Conservation (phyloP, 2,113 vertebrate species). For the Spermophilus dauricus region DNA sequence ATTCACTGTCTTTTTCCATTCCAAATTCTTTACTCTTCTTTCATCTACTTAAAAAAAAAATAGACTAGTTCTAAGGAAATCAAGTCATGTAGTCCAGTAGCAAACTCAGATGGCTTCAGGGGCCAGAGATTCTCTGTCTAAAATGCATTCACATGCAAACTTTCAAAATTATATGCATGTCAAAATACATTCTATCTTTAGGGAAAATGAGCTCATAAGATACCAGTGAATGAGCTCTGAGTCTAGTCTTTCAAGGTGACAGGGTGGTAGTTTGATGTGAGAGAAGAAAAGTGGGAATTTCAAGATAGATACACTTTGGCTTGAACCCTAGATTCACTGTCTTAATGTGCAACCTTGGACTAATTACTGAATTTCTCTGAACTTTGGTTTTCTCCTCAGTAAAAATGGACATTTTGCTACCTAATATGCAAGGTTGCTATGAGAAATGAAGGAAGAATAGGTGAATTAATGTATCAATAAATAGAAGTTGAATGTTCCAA, state of each 20-base stretch:
- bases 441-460: background rate
- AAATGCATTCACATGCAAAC: slow-evolving; percentile 48
- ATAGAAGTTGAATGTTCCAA: background rate
- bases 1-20: background rate
- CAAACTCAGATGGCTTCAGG: slow-evolving; percentile 12
- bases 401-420: background rate
- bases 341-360: background rate
- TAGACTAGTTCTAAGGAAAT: background rate
- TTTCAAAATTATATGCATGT: background rate
- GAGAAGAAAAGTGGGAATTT: background rate
- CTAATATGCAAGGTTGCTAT: background rate
- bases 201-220: background rate
- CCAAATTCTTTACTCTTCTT: slow-evolving; percentile 28
- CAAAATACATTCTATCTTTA: slow-evolving; percentile 5
- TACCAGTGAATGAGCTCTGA: background rate
- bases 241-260: background rate
- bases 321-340: background rate
- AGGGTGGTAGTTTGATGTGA: background rate
- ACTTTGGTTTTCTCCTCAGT: background rate
- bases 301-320: background rate
- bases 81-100: background rate
- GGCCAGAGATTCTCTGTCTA: background rate
- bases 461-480: background rate
- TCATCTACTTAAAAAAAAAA: background rate
- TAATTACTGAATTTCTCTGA: slow-evolving; percentile 41